Conservation (phyloP, 2,113 vertebrate species). For the Varanus komodoensis region DNA sequence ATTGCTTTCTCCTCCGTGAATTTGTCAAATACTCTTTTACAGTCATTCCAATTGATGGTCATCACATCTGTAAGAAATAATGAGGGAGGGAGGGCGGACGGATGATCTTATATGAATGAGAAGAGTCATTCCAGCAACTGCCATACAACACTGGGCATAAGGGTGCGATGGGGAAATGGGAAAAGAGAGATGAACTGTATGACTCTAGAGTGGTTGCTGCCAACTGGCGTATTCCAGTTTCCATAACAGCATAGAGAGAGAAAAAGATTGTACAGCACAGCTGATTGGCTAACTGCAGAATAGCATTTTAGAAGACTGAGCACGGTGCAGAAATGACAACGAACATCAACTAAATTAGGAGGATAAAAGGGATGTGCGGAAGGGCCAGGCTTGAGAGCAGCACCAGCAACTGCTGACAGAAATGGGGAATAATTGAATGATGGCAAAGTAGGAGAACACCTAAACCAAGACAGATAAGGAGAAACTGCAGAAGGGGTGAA, state of each 20-base stretch:
- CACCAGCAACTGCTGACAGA: background rate
- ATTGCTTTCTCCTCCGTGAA: no score
- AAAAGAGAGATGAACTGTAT: background rate
- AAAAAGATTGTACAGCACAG: background rate
- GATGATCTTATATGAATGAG: background rate
- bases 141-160: background rate
- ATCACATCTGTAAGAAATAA: no score
- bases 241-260: background rate
- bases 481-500: background rate
- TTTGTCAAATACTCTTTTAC: no score
- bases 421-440: background rate
- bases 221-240: background rate
- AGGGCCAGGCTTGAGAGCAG: background rate
- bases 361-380: background rate
- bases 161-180: background rate
- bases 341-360: conserved; percentile 9
- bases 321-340: conserved; percentile 11
- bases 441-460: background rate
- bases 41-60: no score
- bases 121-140: no score
- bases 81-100: no score
- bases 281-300: background rate
- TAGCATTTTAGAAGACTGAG: conserved; percentile 3
- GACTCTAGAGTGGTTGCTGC: background rate
- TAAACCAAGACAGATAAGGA: background rate